These are phyloP conservation scores for Caenorhabditis sp. DNA, from an alignment of 2,888 invertebrate genomes.

Conservation along the genomic window DNA sequence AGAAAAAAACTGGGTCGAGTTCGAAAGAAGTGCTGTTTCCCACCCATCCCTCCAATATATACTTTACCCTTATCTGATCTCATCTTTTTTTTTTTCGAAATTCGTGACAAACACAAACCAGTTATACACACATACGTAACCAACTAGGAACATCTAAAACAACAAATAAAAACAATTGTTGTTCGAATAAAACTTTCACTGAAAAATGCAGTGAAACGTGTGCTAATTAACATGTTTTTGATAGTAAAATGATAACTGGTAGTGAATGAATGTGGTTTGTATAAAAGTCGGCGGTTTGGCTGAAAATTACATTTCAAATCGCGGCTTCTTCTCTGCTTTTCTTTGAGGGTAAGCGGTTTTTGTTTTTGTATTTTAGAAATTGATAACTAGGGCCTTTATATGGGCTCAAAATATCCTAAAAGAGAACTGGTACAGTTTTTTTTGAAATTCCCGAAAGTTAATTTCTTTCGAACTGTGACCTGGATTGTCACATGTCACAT, in stretches of 20 bases:
- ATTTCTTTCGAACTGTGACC: no score
- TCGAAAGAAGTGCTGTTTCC: slow-evolving; percentile 31
- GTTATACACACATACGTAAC: no score
- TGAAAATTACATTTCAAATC: background rate
- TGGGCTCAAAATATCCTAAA: no score
- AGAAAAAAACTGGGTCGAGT: slow-evolving; percentile 33
- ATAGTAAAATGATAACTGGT: background rate
- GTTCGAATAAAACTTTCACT: background rate
- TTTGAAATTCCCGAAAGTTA: no score
- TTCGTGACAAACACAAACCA: background rate
- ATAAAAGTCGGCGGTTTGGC: background rate
- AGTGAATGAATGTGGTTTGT: background rate
- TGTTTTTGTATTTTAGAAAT: no score
- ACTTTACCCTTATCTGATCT: slow-evolving; percentile 7
- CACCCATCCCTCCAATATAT: slow-evolving; percentile 30
- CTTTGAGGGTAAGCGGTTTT: background rate
- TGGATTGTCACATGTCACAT: no score
- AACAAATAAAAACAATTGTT: background rate
- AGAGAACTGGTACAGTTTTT: no score
- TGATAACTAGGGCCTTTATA: no score
- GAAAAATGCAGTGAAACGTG: slow-evolving; percentile 1
- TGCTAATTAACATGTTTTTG: slow-evolving; percentile 1
- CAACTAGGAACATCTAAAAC: no score
- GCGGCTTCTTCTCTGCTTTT: background rate
- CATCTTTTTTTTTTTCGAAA: background rate